A percentile compares a stretch with the other conserved stretches of the same genome.
phyloP scores from a whole-genome alignment of 1,140 invertebrate genomes.

The Lordiphosa clarofinis region DNA sequence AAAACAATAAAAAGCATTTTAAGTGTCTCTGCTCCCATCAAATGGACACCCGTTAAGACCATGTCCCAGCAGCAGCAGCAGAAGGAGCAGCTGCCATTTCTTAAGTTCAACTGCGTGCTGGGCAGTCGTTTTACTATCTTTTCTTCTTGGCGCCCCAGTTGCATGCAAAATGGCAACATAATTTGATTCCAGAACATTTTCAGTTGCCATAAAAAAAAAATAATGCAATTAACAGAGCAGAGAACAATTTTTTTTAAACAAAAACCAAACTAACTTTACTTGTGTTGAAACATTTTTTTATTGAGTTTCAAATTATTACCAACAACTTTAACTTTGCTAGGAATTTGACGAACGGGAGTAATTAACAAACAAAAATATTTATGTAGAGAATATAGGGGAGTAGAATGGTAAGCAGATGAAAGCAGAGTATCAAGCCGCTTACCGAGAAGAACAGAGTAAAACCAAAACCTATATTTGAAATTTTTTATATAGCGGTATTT shows the following conservation, averaged over 20 bases:
- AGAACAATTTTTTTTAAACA: background rate
- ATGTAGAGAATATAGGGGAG: too few species aligned
- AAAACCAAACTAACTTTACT: too few species aligned
- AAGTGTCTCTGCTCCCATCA: slow-evolving; percentile 6
- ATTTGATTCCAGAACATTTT: slow-evolving; percentile 21
- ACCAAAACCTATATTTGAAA: too few species aligned
- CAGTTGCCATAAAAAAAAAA: slow-evolving; percentile 17
- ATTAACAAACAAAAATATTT: too few species aligned
- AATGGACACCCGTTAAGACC: slow-evolving; percentile 47
- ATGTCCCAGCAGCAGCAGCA: slow-evolving; percentile 1
- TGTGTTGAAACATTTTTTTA: too few species aligned
- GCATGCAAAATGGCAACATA: slow-evolving; percentile 24
- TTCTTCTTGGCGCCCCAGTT: slow-evolving; percentile 16
- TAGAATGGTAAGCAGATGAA: too few species aligned
- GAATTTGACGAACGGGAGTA: too few species aligned
- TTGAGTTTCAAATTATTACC: too few species aligned
- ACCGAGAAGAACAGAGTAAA: too few species aligned
- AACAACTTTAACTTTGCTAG: too few species aligned
- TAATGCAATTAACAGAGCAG: slow-evolving; percentile 21
- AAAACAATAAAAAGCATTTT: slow-evolving; percentile 28
- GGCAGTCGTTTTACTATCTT: slow-evolving; percentile 43
- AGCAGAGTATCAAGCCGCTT: too few species aligned
- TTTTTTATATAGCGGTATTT: too few species aligned
- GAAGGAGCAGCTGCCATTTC: slow-evolving; percentile 11
- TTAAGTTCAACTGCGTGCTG: slow-evolving; percentile 50